phyloP scores from a whole-genome alignment of 2,888 invertebrate genomes.

The Chalcosyrphus nemorum region DNA sequence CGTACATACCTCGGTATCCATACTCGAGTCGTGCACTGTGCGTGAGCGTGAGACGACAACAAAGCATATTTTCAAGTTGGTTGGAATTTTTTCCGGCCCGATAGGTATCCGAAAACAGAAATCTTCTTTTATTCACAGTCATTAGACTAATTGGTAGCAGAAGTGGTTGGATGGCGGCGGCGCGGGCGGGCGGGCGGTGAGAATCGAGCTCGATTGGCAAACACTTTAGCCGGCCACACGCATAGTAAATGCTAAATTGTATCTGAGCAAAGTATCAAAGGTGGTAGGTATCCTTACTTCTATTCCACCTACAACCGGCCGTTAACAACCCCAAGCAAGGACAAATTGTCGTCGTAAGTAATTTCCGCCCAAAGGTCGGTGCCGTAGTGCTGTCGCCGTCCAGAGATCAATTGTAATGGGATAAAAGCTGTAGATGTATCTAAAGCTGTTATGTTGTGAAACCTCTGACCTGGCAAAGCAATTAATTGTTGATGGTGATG shows the following conservation, averaged over 20 bases:
- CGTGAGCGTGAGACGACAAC: neutral
- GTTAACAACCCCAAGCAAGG: neutral
- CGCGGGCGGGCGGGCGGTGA: neutral
- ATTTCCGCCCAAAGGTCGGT: slow-evolving; percentile 42
- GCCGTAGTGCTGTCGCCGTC: neutral
- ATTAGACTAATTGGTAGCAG: slow-evolving; percentile 15
- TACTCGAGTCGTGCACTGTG: neutral
- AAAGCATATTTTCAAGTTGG: neutral
- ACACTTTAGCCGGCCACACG: slow-evolving; percentile 6
- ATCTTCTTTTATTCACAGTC: slow-evolving; percentile 14
- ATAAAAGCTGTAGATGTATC: slow-evolving; percentile 8
- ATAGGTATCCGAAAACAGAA: slow-evolving; percentile 26
- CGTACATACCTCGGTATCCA: neutral
- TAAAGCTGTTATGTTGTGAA: slow-evolving; percentile 1
- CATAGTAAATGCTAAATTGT: too few species aligned
- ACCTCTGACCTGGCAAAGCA: slow-evolving; percentile 26
- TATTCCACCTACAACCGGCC: neutral
- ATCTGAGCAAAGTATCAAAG: too few species aligned
- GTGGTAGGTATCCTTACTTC: too few species aligned
- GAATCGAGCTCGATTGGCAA: slow-evolving; percentile 6
- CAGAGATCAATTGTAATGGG: slow-evolving; percentile 58
- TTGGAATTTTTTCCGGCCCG: neutral
- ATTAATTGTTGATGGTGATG: slow-evolving; percentile 3
- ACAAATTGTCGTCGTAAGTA: slow-evolving; percentile 17
- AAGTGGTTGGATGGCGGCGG: neutral